Evolutionary conservation across 2,888 invertebrate species (phyloP), one percentile per base, ranked within the genome.

Genomic region (Pteria penguin): DNA sequence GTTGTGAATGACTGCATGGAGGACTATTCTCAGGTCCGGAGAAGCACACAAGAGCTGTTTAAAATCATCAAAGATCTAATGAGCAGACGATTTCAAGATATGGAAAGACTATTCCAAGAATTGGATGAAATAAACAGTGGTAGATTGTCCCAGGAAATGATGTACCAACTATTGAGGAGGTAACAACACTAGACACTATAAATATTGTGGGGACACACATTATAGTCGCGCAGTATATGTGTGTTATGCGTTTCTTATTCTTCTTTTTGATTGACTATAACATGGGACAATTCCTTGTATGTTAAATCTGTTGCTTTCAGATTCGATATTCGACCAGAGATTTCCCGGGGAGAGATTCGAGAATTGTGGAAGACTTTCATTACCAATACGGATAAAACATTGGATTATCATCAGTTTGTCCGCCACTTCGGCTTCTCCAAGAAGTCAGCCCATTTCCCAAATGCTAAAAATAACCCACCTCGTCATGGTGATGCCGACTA

Each of bases 281-380:
- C n/a, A n/a, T n/a, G n/a, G n/a, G n/a, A n/a, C n/a, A n/a, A n/a
- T n/a, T n/a, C n/a, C n/a, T n/a, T n/a, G n/a, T n/a, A 18, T 14
- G 29, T n/a, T n/a, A n/a, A n/a, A n/a, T n/a, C n/a, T n/a, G n/a
- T 32, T 65, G 72, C 55, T n/a, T n/a, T n/a, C 71, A 82, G 90
- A 83, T 82, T 87, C 29, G 84, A 88, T 70, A 81, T 92, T 8
- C 78, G 78, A 29, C 92, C 91, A 4, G 89, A 89, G 60, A 85
- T 92, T 4, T 87, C 88, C 1, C 85, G 91, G 22, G 90, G 91
- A 14, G 92, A 92, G 79, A 90, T 92, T 33, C 78, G 91, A 52
- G 89, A 90, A 58, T 67, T 92, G 29, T 92, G 92, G 92, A 86
- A 88, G 67, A 91, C 91, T 1, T 91, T 92, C 80, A 91, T 92